Conservation (phyloP, 2,113 vertebrate genomes). For the Alligator mississippiensis region DNA sequence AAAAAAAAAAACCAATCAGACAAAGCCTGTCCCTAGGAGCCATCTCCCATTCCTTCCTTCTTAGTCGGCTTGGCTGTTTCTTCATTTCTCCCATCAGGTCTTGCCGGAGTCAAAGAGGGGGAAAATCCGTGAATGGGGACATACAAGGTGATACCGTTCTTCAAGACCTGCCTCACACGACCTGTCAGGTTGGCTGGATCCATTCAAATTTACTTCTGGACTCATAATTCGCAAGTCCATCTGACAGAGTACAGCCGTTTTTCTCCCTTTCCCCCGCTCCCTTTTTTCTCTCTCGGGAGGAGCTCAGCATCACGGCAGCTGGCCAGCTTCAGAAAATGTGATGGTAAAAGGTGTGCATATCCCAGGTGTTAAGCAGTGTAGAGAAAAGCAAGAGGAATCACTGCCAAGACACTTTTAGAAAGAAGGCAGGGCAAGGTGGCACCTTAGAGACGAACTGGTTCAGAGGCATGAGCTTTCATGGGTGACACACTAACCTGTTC, state of each 20-base stretch:
- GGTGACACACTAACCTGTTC: no score
- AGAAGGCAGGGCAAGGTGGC: neutral
- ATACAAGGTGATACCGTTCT: conserved; percentile 35
- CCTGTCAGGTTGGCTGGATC: conserved; percentile 55
- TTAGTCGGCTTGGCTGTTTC: conserved; percentile 30
- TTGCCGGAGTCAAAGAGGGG: neutral
- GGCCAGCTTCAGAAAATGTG: conserved; percentile 56
- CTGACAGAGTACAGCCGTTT: conserved; percentile 59
- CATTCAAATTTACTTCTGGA: conserved; percentile 52
- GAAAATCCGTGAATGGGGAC: neutral
- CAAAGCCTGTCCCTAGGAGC: neutral
- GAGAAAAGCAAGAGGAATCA: neutral
- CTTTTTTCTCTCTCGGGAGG: rapidly evolving
- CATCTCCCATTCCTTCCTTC: conserved; percentile 15
- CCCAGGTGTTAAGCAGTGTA: neutral
- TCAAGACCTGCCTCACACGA: neutral
- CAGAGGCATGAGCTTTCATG: no score
- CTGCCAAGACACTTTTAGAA: neutral
- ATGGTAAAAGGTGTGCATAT: conserved; percentile 57
- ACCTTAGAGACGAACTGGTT: no score
- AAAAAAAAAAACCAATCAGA: neutral
- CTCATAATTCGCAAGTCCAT: conserved; percentile 46
- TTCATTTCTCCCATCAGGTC: conserved; percentile 28
- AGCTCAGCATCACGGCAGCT: conserved; percentile 17
- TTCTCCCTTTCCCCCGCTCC: neutral